phyloP scores from a whole-genome alignment of 1,140 invertebrate species.

The Macrobrachium nipponense region DNA sequence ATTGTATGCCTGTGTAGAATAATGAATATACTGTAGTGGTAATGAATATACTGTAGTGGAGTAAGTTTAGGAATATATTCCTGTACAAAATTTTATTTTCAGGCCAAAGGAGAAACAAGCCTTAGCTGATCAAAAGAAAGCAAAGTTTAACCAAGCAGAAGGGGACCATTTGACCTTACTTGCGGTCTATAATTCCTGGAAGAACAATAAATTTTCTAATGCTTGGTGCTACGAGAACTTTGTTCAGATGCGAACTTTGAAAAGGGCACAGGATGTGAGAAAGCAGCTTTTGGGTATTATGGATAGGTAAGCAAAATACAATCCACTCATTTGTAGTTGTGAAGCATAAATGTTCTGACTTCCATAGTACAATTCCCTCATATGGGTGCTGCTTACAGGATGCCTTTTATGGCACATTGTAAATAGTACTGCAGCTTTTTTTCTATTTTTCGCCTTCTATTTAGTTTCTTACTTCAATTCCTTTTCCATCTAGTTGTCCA shows the following conservation, averaged over 20 bases:
- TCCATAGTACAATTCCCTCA: too few species aligned
- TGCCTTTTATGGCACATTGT: too few species aligned
- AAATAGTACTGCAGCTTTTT: too few species aligned
- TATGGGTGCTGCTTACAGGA: too few species aligned
- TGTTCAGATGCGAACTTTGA: conserved; percentile 96
- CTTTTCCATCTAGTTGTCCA: too few species aligned
- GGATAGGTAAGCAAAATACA: conserved; percentile 74
- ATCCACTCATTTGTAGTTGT: too few species aligned
- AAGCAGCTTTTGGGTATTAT: conserved; percentile 98
- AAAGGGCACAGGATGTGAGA: conserved; percentile 96
- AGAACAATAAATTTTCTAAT: conserved; percentile 98
- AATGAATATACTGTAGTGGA: background rate
- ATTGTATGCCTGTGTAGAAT: background rate
- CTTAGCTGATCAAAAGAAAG: conserved; percentile 98
- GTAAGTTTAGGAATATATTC: too few species aligned
- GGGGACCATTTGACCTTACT: conserved; percentile 97
- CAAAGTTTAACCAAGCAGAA: conserved; percentile 98
- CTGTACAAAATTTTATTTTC: conserved; percentile 49
- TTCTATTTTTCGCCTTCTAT: too few species aligned
- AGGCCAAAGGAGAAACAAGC: conserved; percentile 96
- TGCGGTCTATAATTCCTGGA: conserved; percentile 99
- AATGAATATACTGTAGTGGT: background rate
- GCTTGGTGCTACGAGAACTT: conserved; percentile 99
- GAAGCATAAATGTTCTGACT: too few species aligned
- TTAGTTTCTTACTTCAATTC: too few species aligned